Evolutionary conservation across 2,888 invertebrate genomes (phyloP).

Genomic region (Eupithecia centaureata): DNA sequence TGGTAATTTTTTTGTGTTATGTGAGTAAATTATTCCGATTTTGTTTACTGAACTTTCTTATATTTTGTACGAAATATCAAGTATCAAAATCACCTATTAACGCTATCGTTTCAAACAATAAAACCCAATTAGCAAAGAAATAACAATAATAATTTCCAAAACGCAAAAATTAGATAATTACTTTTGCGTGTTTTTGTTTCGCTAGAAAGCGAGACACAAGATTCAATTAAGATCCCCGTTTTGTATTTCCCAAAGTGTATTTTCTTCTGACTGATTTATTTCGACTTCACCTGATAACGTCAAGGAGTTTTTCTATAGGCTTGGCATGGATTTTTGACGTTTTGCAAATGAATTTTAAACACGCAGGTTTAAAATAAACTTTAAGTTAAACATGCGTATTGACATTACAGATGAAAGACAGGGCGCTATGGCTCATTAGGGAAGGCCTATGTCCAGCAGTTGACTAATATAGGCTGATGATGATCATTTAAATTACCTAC

Average conservation of each 20-base stretch:
- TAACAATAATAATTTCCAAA: too few species aligned
- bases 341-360: not conserved
- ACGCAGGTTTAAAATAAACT: too few species aligned
- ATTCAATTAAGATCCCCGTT: conserved; percentile 10
- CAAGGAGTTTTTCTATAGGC: not conserved
- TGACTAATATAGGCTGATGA: too few species aligned
- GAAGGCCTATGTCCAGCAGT: too few species aligned
- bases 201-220: conserved; percentile 2
- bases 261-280: conserved; percentile 14
- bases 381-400: too few species aligned
- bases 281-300: not conserved
- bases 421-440: too few species aligned
- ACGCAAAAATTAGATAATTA: conserved; percentile 6
- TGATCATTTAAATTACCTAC: too few species aligned
- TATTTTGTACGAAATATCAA: too few species aligned
- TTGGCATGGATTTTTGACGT: not conserved
- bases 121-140: not conserved
- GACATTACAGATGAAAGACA: too few species aligned
- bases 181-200: not conserved
- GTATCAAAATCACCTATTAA: not conserved
- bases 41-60: too few species aligned
- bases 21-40: too few species aligned
- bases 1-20: too few species aligned
- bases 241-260: conserved; percentile 6
- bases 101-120: not conserved